Evolutionary conservation across 2,888 invertebrate species (phyloP), one percentile per base, ranked within the genome.

Genomic region (Drosophila conformis): DNA sequence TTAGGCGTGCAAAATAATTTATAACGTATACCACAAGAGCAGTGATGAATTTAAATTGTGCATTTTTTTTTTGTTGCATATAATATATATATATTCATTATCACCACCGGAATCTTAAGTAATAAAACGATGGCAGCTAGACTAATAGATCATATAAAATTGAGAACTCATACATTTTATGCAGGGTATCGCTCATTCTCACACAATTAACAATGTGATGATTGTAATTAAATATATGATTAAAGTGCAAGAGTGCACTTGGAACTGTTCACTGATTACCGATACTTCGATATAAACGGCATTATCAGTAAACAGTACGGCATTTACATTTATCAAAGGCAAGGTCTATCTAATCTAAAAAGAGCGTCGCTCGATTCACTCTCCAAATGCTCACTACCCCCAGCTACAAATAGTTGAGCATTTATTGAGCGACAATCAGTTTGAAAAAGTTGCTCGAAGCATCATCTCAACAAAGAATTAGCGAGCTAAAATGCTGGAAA

Each of bases 401-500:
- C 7, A 27, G 29, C 11, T 31, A 48, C 21, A 42, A 10, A 4
- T 29, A 18, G 53, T 25, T 21, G 4, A 35, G 15, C 57, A 49
- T 15, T 56, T 42, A 15, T 13, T 31, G 15, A 31, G 48, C 48
- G 13, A 15, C 67, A 78, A 68, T 78, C 52, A 10, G 27, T 33
- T 46, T 40, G 7, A 3, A 68, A 46, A 21, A 18, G 40, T 51
- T 21, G 2, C 1, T 51, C 36, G 38, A 4, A 10, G 33, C 18
- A 64, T 52, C 62, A 40, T n/a, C 25, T 49, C n/a, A 46, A 5
- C 18, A n/a, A 25, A 21, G 31, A 6, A 27, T 42, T 18, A 38
- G 21, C 18, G 18, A 10, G 27, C 1, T 35, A 64, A 13, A 31
- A 83, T 83, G 88, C 33, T 82, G 53, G 58, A 65, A 51, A 53